These are phyloP conservation scores for Dynastes tityus DNA, from an alignment of 2,888 invertebrate species.

Conservation along the genomic window DNA sequence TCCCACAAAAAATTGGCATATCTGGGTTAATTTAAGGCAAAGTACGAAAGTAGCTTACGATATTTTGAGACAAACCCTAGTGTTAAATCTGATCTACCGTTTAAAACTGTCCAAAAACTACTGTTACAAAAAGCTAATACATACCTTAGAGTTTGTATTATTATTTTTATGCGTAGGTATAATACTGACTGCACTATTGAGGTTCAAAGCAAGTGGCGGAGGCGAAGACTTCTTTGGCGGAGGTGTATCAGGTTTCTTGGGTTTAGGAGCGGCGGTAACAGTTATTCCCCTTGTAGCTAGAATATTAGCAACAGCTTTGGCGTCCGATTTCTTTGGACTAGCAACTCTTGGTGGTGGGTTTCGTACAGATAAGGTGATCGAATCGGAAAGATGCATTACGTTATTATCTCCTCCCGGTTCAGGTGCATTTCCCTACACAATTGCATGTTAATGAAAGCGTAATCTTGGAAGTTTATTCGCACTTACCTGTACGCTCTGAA, in stretches of 20 bases:
- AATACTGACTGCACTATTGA: conserved; percentile 77
- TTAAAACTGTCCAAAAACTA: conserved; percentile 1
- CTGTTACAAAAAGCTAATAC: conserved; percentile 14
- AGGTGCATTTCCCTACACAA: conserved; percentile 63
- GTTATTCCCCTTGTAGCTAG: conserved; percentile 85
- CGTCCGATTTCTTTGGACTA: conserved; percentile 77
- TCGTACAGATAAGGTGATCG: conserved; percentile 79
- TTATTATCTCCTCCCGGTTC: conserved; percentile 70
- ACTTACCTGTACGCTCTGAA: conserved; percentile 81
- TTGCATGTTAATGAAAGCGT: neutral
- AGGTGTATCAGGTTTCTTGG: conserved; percentile 69
- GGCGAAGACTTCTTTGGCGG: conserved; percentile 63
- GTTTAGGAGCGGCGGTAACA: conserved; percentile 77
- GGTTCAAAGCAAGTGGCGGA: conserved; percentile 72
- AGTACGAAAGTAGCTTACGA: neutral
- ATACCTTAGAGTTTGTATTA: conserved; percentile 46
- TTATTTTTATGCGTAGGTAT: conserved; percentile 70
- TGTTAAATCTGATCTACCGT: neutral
- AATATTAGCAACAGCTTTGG: conserved; percentile 84
- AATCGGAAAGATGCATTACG: conserved; percentile 80
- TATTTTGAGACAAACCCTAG: neutral
- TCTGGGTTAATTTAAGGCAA: neutral
- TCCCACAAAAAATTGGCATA: neutral
- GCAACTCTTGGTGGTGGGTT: conserved; percentile 70
- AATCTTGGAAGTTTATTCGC: neutral